Base-by-base conservation (phyloP, 2,797 vertebrate genomes). In the Clamator glandarius region DNA sequence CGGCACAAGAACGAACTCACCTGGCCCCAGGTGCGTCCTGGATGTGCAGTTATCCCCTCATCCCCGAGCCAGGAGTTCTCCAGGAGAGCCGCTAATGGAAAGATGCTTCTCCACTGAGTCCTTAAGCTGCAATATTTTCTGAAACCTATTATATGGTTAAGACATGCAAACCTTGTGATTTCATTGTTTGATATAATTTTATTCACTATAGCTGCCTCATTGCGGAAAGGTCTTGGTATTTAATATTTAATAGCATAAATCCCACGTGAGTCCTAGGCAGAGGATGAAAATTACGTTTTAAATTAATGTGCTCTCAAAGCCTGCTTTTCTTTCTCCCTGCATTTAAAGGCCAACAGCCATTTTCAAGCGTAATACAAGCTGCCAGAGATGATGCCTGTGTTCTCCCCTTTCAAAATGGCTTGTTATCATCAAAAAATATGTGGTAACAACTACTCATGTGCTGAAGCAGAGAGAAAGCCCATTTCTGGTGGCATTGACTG, bases 171-270 rank as follows among this genome's bases (percentile, higher is more conserved):
- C 78, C 78, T 76, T 92, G 41, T 58, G 81, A 92, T 95, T 95
- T 89, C 44, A 19, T 93, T 92, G 87, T 94, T 93, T 84, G 90
- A 95, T 87, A 46, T 82, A 63, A 93, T 93, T 93, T 90, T 77
- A 95, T 94, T 95, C 94, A 95, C 46, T 93, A 84, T 95, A 93
- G 72, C 76, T 91, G 84, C 83, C 80, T 85, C 70, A 19, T 91
- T 94, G 83, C 92, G 90, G 86, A 96, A 96, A 97, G 94, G 93
- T 95, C 94, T 95, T 91, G 88, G 84, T 95, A 96, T 97, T 97
- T 97, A 97, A 95, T 97, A 96, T 96, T 97, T 97, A 95, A 96
- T 94, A 79, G 86, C 87, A 61, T 63, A 91, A 96, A 93, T 97
- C 95, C 94, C 96, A 82, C 29, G 8, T 92, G 95, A 91, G 88